Conservation (phyloP, 1,140 invertebrate species). For the Philotrypesis tridentata region DNA sequence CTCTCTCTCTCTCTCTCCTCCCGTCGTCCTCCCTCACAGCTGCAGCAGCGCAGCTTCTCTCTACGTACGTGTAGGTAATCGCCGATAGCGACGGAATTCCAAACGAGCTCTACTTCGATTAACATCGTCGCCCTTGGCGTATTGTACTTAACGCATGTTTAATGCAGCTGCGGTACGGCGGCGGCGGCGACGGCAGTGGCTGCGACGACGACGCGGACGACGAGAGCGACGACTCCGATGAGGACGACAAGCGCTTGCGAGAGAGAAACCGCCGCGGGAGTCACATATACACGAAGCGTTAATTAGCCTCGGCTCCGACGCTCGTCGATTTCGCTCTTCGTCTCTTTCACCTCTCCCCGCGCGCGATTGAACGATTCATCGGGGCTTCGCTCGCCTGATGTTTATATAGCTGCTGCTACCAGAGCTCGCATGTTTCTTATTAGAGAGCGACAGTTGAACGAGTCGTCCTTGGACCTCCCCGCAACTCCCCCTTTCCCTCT, state of each 20-base stretch:
- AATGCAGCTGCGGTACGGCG: constrained; percentile 38
- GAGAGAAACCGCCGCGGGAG: constrained; percentile 23
- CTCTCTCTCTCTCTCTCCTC: not conserved
- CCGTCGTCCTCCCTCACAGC: constrained; percentile 2
- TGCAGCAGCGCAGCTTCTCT: not conserved
- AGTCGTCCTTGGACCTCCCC: constrained; percentile 25
- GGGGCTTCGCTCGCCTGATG: constrained; percentile 28
- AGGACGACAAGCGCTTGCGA: constrained; percentile 21
- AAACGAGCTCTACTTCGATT: constrained; percentile 50
- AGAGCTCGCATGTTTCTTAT: constrained; percentile 29
- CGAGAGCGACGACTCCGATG: constrained; percentile 9
- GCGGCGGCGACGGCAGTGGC: not conserved
- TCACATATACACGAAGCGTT: constrained; percentile 40
- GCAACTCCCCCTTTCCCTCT: not conserved
- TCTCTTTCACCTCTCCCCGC: not conserved
- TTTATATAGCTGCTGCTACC: constrained; percentile 15
- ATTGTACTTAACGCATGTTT: constrained; percentile 50
- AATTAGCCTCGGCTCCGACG: constrained; percentile 36
- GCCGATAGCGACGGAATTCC: constrained; percentile 43
- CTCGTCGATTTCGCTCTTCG: constrained; percentile 16
- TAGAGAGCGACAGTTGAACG: constrained; percentile 26
- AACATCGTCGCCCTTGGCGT: constrained; percentile 48
- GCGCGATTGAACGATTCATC: constrained; percentile 33
- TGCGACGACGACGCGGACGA: too few relatives aligned
- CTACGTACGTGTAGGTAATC: constrained; percentile 27